Evolutionary conservation across 2,113 vertebrate genomes (phyloP).

Genomic region (Alectura lathami): DNA sequence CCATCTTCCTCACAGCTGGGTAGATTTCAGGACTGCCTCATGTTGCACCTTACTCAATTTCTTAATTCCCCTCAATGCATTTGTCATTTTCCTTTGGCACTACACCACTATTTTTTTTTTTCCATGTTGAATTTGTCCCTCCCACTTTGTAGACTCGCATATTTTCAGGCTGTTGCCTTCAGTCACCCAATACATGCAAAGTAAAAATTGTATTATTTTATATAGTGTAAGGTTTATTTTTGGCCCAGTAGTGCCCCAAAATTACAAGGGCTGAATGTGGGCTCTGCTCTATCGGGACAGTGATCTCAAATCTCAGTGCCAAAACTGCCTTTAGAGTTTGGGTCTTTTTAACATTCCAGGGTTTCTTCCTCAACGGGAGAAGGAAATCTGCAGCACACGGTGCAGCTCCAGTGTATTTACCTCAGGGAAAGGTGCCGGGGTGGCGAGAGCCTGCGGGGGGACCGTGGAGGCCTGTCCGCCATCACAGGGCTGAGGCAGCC

Average conservation of each 20-base stretch:
- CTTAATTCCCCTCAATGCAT: not conserved
- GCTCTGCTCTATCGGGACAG: not conserved
- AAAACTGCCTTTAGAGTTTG: not conserved
- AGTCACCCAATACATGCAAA: not conserved
- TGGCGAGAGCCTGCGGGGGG: not conserved
- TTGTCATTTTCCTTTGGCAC: not conserved
- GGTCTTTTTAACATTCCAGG: not conserved
- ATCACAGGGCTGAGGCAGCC: rapidly evolving
- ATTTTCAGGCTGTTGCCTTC: not conserved
- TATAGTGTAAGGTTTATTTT: not conserved
- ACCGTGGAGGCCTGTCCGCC: not conserved
- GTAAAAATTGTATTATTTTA: not conserved
- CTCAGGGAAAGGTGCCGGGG: not conserved
- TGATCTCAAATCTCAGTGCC: not conserved
- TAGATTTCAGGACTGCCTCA: not conserved
- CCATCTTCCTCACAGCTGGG: not conserved
- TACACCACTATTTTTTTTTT: not conserved
- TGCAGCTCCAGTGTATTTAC: not conserved
- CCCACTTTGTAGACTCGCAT: not conserved
- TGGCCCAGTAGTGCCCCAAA: not conserved
- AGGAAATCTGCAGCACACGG: not conserved
- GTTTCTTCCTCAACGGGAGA: not conserved
- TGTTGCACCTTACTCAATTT: not conserved
- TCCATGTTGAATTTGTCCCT: not conserved
- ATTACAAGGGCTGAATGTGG: not conserved